Conservation (phyloP, 1,140 invertebrate genomes). For the Phymorhynchus buccinoides region DNA sequence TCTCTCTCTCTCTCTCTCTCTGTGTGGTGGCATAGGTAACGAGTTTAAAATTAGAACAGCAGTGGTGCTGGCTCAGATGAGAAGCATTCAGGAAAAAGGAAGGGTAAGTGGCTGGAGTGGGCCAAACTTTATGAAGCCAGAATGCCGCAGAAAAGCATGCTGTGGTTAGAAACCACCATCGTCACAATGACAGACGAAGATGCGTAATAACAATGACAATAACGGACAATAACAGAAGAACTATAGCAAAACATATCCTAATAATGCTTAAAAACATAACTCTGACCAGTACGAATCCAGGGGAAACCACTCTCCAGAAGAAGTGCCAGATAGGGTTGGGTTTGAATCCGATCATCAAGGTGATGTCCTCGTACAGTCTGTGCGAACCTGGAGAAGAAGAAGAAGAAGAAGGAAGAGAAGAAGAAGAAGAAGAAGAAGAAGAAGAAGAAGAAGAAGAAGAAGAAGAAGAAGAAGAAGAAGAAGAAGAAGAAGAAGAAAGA, state of each 20-base stretch:
- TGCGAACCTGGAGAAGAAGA: constrained; percentile 35
- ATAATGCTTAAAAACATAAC: background rate
- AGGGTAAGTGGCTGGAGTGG: too few relatives aligned
- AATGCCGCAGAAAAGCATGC: too few relatives aligned
- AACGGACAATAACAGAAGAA: background rate
- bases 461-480: background rate
- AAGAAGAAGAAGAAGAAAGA: background rate
- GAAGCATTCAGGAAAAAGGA: too few relatives aligned
- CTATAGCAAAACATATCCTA: background rate
- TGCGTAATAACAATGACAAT: background rate
- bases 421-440: background rate
- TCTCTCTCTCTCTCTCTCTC: background rate
- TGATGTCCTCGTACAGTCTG: constrained; percentile 54
- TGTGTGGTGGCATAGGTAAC: background rate
- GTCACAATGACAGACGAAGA: background rate
- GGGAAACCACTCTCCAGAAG: constrained; percentile 85
- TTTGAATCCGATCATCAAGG: constrained; percentile 56
- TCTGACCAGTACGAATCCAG: constrained; percentile 80
- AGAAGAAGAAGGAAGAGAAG: background rate
- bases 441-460: background rate
- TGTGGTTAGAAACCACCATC: background rate
- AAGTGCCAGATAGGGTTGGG: constrained; percentile 78
- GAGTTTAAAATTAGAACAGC: background rate
- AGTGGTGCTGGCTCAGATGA: background rate
- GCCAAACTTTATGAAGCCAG: too few relatives aligned